phyloP scores from a whole-genome alignment of 2,888 invertebrate genomes.

The Ypsolopha sequella region DNA sequence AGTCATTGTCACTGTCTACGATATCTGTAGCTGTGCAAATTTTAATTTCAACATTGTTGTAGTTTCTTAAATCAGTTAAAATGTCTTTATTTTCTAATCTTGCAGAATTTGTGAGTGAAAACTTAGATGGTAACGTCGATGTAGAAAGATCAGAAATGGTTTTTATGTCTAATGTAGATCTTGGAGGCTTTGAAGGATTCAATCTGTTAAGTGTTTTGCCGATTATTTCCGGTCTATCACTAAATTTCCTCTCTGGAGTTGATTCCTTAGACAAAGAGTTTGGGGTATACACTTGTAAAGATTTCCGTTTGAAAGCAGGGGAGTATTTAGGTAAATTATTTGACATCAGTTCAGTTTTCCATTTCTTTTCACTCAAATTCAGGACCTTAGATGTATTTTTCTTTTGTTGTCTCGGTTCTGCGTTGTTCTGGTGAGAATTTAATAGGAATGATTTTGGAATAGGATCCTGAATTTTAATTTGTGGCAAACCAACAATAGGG shows the following conservation, averaged over 20 bases:
- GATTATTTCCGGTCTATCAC: conserved; percentile 36
- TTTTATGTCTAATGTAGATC: conserved; percentile 34
- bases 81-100: conserved; percentile 42
- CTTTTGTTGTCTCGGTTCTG: conserved; percentile 31
- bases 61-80: conserved; percentile 39
- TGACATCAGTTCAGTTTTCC: conserved; percentile 50
- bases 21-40: conserved; percentile 58
- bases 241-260: conserved; percentile 54
- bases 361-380: conserved; percentile 46
- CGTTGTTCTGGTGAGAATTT: conserved; percentile 35
- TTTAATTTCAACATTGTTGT: conserved; percentile 57
- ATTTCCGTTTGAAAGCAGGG: conserved; percentile 84
- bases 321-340: conserved; percentile 83
- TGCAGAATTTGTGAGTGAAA: conserved; percentile 19
- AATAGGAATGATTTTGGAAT: conserved; percentile 54
- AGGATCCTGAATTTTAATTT: conserved; percentile 82
- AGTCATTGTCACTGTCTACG: conserved; percentile 88
- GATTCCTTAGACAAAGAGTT: conserved; percentile 56
- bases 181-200: conserved; percentile 27
- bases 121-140: conserved; percentile 24
- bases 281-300: conserved; percentile 74
- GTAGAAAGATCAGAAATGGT: conserved; percentile 23
- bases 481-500: conserved; percentile 81
- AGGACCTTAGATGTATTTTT: conserved; percentile 33
- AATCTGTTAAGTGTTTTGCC: conserved; percentile 18